Evolutionary conservation across 2,113 vertebrate species (phyloP).

Genomic region (Triplophysa tibetana): DNA sequence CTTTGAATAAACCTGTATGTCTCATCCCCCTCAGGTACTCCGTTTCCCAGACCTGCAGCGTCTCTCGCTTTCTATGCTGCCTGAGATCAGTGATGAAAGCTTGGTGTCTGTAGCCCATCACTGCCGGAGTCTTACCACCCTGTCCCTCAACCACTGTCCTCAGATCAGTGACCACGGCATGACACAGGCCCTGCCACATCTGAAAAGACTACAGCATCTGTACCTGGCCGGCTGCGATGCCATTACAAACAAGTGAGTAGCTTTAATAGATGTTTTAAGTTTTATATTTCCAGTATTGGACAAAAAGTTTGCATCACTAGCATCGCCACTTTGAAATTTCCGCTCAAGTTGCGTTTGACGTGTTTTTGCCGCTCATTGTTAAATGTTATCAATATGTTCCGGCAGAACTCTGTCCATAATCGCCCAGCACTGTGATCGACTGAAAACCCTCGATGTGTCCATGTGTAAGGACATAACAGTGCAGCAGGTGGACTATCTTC

Average conservation of each 20-base stretch:
- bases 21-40: constrained; percentile 65
- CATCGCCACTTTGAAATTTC: too few species aligned
- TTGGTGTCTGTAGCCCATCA: constrained; percentile 72
- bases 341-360: too few species aligned
- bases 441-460: constrained; percentile 79
- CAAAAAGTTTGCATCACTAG: too few species aligned
- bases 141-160: constrained; percentile 76
- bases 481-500: constrained; percentile 70
- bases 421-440: constrained; percentile 70
- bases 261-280: neutral
- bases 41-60: constrained; percentile 72
- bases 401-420: constrained; percentile 75
- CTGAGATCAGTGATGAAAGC: constrained; percentile 74
- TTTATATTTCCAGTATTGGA: too few species aligned
- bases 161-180: constrained; percentile 76
- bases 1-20: neutral
- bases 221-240: constrained; percentile 77
- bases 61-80: constrained; percentile 78
- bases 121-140: constrained; percentile 77
- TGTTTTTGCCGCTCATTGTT: neutral
- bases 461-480: constrained; percentile 75
- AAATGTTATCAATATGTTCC: constrained; percentile 2
- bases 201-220: constrained; percentile 79
- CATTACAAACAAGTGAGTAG: constrained; percentile 77
- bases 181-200: constrained; percentile 64